These are phyloP conservation scores for Heliothis peltigera DNA, from an alignment of 2,888 invertebrate species.

Conservation along the genomic window DNA sequence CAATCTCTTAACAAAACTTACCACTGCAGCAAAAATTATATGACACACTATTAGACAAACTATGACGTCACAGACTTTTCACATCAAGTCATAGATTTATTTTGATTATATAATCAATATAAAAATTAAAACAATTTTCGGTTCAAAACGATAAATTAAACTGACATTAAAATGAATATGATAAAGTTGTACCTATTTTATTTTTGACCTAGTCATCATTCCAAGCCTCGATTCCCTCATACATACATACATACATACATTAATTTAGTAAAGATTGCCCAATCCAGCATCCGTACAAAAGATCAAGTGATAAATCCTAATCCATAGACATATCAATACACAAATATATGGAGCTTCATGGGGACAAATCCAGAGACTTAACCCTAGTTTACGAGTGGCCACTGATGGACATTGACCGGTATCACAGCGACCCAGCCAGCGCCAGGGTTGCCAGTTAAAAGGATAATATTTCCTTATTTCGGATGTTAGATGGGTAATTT, in stretches of 20 bases:
- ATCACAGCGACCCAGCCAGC: slow-evolving; percentile 64
- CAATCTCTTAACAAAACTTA: too few relatives aligned
- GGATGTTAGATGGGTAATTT: neutral
- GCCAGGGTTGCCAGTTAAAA: slow-evolving; percentile 47
- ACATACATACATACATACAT: neutral
- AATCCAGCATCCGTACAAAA: slow-evolving; percentile 12
- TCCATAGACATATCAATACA: slow-evolving; percentile 56
- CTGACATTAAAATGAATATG: too few relatives aligned
- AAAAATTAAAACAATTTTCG: too few relatives aligned
- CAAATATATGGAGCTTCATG: slow-evolving; percentile 57
- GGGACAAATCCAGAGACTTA: slow-evolving; percentile 61
- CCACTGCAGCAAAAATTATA: too few relatives aligned
- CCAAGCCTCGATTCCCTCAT: neutral
- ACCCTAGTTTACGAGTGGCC: slow-evolving; percentile 67
- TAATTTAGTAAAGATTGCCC: slow-evolving; percentile 6
- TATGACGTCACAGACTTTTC: too few relatives aligned
- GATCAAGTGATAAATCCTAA: slow-evolving; percentile 54
- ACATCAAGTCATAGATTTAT: too few relatives aligned
- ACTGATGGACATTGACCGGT: slow-evolving; percentile 72
- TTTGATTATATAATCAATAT: too few relatives aligned
- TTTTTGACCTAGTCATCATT: neutral
- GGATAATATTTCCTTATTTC: slow-evolving; percentile 6
- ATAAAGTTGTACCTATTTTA: too few relatives aligned
- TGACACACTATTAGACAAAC: too few relatives aligned
- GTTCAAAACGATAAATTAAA: too few relatives aligned